A percentile compares a stretch with the other conserved stretches of the same genome.
Evolutionary conservation across 2,888 invertebrate species (phyloP).

Genomic region (Anthophora plumipes): DNA sequence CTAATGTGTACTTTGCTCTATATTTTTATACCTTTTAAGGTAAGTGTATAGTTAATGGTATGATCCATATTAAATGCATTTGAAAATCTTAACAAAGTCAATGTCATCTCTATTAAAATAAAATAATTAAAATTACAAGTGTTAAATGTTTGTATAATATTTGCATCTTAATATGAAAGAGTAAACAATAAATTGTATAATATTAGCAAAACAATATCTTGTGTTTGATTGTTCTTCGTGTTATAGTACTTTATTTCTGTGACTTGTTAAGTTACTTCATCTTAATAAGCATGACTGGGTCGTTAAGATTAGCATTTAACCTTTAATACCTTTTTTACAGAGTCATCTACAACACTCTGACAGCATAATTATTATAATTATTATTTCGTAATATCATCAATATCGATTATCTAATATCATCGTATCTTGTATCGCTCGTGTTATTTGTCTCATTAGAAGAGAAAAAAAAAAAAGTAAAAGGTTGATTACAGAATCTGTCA

Average conservation of each 20-base stretch:
- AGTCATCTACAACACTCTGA: neutral
- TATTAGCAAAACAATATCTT: neutral
- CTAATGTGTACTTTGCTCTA: neutral
- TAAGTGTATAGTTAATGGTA: neutral
- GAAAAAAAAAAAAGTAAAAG: neutral
- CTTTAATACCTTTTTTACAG: neutral
- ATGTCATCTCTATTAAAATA: neutral
- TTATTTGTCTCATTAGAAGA: neutral
- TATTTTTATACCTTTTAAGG: neutral
- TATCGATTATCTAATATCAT: slow-evolving; percentile 14
- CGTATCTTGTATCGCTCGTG: neutral
- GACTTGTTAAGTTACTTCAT: neutral
- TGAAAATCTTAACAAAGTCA: neutral
- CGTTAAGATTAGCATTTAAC: neutral
- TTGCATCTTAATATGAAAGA: too few relatives aligned
- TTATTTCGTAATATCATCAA: neutral
- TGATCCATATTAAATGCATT: neutral
- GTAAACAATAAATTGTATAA: neutral
- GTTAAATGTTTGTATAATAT: too few relatives aligned
- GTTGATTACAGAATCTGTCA: neutral
- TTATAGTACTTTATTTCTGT: neutral
- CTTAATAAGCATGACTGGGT: neutral
- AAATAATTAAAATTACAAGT: too few relatives aligned
- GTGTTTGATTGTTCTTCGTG: neutral
- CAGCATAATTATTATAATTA: neutral